Evolutionary conservation across 2,113 vertebrate genomes (phyloP), one percentile per base, ranked within the genome.

Genomic region (Antigone vipio): DNA sequence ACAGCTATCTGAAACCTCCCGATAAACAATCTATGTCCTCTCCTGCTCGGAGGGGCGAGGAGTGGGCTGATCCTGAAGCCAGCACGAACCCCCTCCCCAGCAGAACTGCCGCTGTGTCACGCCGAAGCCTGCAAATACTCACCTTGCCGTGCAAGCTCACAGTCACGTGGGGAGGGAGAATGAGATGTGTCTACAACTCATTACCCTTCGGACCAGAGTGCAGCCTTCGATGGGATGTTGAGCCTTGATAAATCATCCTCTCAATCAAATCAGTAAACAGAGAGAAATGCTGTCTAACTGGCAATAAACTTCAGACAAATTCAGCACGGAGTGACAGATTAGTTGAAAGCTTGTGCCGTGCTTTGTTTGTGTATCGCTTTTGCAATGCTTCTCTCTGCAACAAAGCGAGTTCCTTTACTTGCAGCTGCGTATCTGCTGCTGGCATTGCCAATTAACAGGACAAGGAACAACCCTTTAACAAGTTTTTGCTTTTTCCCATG

Each of bases 201-300:
- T 97, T 95, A 92, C 84, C 94, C 62, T 86, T 55, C 20, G 0
- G 62, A 81, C 68, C 75, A 93, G 29, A 94, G 91, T 35, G 77
- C 83, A 49, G 50, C 12, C 0, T 72, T 93, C 88, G 24, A 7
- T 12, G 72, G 5, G 52, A 32, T 64, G 74, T 49, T 53, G 59
- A 95, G 59, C 52, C 68, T 82, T 86, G 81, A 94, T 78, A 87
- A 85, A 74, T 95, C 75, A 80, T 85, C 81, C 92, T 85, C 93
- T 96, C 89, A 91, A 95, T 93, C 90, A 95, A 96, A 95, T 92
- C 90, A 93, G 96, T 94, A 93, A 85, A 93, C 91, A 86, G 91
- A 93, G 44, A 79, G 89, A 74, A 85, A 84, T 68, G 76, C 77
- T 79, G 76, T 60, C 84, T 93, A 97, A 89, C 84, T 56, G 88